Evolutionary conservation across 2,113 vertebrate genomes (phyloP), one percentile per base, ranked within the genome.

Genomic region (Dicentrarchus labrax): DNA sequence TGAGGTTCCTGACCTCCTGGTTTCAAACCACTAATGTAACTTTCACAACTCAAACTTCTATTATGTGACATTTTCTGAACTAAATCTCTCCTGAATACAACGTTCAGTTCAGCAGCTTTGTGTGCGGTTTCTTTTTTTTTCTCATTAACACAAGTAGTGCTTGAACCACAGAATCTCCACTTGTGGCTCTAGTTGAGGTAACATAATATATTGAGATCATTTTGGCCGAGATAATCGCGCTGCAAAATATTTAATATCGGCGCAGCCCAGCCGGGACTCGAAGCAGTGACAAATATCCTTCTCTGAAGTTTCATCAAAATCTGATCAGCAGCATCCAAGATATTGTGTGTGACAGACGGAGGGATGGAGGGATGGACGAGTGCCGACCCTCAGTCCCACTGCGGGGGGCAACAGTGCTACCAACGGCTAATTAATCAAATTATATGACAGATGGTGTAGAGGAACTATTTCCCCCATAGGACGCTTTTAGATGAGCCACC

Each of bases 381-480:
- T 87, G 91, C 90, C 91, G 90, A 85, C 83, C 88, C 87, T 53
- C 87, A 9, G 78, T 88, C 87, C 88, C 90, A 61, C 88, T 48
- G 80, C n/a, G 81, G 88, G 91, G 91, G 91, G 90, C 88, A 76
- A 59, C 88, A 73, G 74, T 65, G 82, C 70, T 66, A 92, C 89
- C 87, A 72, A 92, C 82, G 86, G 86, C 89, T 91, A 93, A 93
- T 93, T 93, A 90, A 90, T 92, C 81, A 93, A 90, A 92, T 93
- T 88, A 93, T 84, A 67, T 89, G 89, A 91, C 92, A 92, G 89
- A 93, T 92, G 88, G 89, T 86, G 86, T 41, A 53, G 83, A 90
- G 86, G 82, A 92, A 90, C 89, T 89, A 78, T 87, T 87, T 80
- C 78, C 92, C 89, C 89, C 87, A 83, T 84, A 83, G 89, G 87